Conservation (phyloP, 2,797 vertebrate species). For the Halcyon chelicuti region DNA sequence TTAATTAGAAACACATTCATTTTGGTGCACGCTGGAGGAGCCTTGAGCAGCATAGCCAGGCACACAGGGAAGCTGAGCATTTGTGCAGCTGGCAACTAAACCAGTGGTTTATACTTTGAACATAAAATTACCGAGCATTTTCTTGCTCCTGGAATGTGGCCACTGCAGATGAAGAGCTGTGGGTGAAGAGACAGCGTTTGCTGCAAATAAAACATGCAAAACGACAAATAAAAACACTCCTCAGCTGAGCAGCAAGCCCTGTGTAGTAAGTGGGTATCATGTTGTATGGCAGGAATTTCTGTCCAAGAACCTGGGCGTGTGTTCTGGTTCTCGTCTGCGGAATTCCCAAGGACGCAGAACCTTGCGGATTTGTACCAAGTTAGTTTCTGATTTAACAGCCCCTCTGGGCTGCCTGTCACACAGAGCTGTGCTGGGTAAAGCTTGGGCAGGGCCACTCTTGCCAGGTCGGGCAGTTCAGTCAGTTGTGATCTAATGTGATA, state of each 20-base stretch:
- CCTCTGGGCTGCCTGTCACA: not conserved
- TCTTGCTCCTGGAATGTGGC: conserved; percentile 20
- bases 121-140: not conserved
- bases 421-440: not conserved
- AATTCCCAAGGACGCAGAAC: not conserved
- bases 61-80: conserved; percentile 62
- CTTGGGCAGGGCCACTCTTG: not conserved
- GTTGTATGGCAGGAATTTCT: not conserved
- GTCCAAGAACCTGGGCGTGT: fast-evolving
- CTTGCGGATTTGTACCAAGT: not conserved
- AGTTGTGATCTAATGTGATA: fast-evolving
- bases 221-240: not conserved
- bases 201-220: not conserved
- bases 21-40: conserved; percentile 51
- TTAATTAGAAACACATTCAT: conserved; percentile 83
- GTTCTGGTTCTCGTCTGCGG: not conserved
- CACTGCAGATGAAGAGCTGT: conserved; percentile 29
- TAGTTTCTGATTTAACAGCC: not conserved
- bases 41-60: conserved; percentile 58
- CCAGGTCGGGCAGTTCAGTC: fast-evolving
- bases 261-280: not conserved
- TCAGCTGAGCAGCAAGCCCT: not conserved
- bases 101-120: conserved; percentile 51
- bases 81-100: conserved; percentile 68
- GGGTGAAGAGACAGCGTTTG: conserved; percentile 7